A percentile compares a stretch with the other conserved stretches of the same genome.
Conservation (phyloP, 2,888 invertebrate genomes). For the Ecliptopera silaceata region DNA sequence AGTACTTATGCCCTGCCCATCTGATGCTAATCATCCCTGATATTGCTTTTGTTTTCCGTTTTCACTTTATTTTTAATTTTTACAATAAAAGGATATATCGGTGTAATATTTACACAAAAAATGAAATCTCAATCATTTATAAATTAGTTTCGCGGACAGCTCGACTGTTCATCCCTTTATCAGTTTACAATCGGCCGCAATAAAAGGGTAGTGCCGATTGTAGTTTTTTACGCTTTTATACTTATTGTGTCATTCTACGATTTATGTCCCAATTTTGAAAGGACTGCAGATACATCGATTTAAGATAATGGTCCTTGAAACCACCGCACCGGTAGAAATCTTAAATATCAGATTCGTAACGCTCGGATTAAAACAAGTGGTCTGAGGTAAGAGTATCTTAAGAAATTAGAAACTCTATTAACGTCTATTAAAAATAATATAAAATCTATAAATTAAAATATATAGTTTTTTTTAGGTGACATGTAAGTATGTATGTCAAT, state of each 20-base stretch:
- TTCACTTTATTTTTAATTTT: neutral
- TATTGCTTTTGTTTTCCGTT: no score
- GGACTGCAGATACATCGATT: conserved; percentile 51
- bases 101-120: conserved; percentile 43
- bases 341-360: conserved; percentile 21
- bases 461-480: no score
- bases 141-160: conserved; percentile 81
- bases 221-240: conserved; percentile 64
- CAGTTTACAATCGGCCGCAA: conserved; percentile 74
- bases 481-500: no score
- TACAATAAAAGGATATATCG: neutral
- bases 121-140: conserved; percentile 81
- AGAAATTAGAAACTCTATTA: neutral
- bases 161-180: conserved; percentile 78
- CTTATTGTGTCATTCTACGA: conserved; percentile 64
- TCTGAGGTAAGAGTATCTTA: neutral
- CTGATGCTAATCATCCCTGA: no score
- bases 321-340: conserved; percentile 47
- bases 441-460: no score
- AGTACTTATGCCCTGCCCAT: no score
- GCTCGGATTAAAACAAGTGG: conserved; percentile 31
- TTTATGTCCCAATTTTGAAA: conserved; percentile 60
- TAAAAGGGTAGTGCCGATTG: conserved; percentile 78
- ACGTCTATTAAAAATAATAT: neutral
- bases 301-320: conserved; percentile 61